A percentile compares a stretch with the other conserved stretches of the same genome.
phyloP scores from a whole-genome alignment of 2,113 vertebrate genomes.

The Oreotragus oreotragus region DNA sequence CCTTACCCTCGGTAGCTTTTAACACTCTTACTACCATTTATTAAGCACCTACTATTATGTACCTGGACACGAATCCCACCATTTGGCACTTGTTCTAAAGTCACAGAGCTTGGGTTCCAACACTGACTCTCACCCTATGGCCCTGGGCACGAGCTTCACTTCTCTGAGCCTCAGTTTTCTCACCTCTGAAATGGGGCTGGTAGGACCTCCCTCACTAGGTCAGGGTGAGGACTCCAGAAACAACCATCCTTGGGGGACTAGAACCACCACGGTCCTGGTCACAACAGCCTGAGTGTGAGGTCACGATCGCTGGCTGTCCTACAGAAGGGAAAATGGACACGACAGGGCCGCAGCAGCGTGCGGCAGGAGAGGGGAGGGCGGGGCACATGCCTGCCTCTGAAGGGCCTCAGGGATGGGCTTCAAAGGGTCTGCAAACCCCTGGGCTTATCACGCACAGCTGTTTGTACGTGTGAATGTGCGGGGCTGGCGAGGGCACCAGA shows the following conservation, averaged over 20 bases:
- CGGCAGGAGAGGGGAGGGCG: accelerated
- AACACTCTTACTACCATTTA: background rate
- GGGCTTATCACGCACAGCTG: background rate
- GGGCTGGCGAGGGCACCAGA: background rate
- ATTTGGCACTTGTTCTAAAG: background rate
- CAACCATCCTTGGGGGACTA: accelerated
- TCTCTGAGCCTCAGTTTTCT: background rate
- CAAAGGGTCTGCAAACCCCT: background rate
- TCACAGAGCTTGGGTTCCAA: background rate
- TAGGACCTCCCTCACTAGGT: background rate
- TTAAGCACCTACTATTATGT: background rate
- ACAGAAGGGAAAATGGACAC: background rate
- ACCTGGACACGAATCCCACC: background rate
- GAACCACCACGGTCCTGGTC: background rate
- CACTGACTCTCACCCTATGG: background rate
- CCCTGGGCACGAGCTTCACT: background rate
- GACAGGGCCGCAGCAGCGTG: accelerated
- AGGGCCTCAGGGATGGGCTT: background rate
- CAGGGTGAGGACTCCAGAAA: background rate
- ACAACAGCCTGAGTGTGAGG: background rate
- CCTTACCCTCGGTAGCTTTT: background rate
- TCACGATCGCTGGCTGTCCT: background rate
- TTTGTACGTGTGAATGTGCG: background rate
- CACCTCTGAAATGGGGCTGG: background rate
- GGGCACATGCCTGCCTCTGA: background rate